Evolutionary conservation across 2,888 invertebrate genomes (phyloP), one percentile per base, ranked within the genome.

Genomic region (Holacanthella duospinosa): DNA sequence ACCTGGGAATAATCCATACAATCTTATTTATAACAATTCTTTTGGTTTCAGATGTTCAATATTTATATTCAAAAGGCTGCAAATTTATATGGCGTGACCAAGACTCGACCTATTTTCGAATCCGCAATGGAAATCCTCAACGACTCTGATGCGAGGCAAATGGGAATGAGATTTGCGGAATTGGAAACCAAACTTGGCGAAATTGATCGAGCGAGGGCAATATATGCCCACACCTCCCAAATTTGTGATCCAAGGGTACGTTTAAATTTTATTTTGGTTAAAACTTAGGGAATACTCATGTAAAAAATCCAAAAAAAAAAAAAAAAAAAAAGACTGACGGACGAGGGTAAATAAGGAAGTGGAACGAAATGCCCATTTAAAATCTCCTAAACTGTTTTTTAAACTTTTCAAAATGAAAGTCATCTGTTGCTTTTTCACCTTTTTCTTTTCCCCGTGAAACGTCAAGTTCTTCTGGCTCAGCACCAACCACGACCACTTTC

Each of bases 111-210:
- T 76, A 99, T 99, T 73, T 99, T 99, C 78, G 94, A 97, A 77
- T 92, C 93, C 78, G 96, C 99, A 0, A 95, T 99, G 75, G 95
- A 96, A 78, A 84, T 88, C 6, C 80, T 99, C 60, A 86, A 87
- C 4, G 95, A 99, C 76, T 87, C 88, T 71, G 88, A 89, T 76
- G 86, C 95, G 2, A 83, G 94, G 67, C 92, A 94, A 77, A 97
- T 99, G 94, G 96, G 96, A 75, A 78, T 95, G 66, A 82, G 93
- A 55, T 99, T 96, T 80, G 87, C 99, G 6, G 97, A 99, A 80
- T 86, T 99, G 86, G 99, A 99, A 81, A 91, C 93, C 0, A 94
- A 95, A 77, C 81, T 99, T 43, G 99, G 99, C 59, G 97, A 99
- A 83, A 92, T 99, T 64, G 97, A 99, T 77, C 83, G 99, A 70